Conservation (phyloP, 2,797 vertebrate species). For the Podarcis lilfordi region DNA sequence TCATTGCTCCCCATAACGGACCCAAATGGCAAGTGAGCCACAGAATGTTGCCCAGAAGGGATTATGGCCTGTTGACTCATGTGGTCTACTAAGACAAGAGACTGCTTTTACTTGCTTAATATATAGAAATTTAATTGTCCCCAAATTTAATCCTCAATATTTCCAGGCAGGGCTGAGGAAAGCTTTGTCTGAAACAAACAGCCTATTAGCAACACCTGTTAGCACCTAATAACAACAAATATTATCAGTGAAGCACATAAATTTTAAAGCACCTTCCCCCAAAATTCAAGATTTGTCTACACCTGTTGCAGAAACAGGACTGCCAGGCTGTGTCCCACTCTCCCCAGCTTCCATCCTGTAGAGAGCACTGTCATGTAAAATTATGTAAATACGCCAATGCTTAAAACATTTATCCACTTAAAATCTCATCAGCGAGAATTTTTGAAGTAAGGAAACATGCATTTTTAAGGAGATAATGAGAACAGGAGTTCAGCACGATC, state of each 20-base stretch:
- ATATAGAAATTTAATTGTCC: too few species aligned
- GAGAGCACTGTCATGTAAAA: not conserved
- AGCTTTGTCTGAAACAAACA: not conserved
- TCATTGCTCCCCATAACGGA: too few species aligned
- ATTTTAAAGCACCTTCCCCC: not conserved
- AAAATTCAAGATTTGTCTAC: not conserved
- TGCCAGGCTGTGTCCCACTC: not conserved
- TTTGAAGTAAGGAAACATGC: constrained; percentile 25
- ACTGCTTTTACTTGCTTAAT: too few species aligned
- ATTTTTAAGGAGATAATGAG: constrained; percentile 34
- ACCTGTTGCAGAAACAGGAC: not conserved
- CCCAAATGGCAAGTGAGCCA: too few species aligned
- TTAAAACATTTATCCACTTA: constrained; percentile 16
- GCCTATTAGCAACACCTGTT: too few species aligned
- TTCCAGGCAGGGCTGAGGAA: not conserved
- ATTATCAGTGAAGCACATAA: not conserved
- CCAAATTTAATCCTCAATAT: too few species aligned
- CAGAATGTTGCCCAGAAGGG: too few species aligned
- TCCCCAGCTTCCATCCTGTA: not conserved
- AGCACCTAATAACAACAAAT: not conserved
- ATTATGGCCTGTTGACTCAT: too few species aligned
- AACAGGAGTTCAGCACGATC: constrained; percentile 52
- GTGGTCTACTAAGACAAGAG: too few species aligned
- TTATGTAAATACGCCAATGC: not conserved
- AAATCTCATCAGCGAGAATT: constrained; percentile 26